phyloP scores from a whole-genome alignment of 2,888 invertebrate genomes.

The Oxystoma pomonae region DNA sequence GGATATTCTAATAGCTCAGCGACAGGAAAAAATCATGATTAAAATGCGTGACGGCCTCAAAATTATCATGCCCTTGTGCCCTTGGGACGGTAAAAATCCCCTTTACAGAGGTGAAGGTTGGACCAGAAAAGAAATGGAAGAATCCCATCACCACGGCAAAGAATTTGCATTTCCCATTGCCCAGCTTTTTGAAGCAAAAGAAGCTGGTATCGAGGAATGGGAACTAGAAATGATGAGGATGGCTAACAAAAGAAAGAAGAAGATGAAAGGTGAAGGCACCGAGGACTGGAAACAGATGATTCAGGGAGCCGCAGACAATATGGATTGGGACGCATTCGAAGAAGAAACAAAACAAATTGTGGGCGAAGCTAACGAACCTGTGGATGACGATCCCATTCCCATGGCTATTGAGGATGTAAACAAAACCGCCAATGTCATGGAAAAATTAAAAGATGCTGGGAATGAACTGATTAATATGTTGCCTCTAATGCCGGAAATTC shows the following conservation, averaged over 20 bases:
- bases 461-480: slow-evolving; percentile 54
- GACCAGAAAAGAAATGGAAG: slow-evolving; percentile 55
- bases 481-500: slow-evolving; percentile 60
- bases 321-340: slow-evolving; percentile 44
- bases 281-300: slow-evolving; percentile 44
- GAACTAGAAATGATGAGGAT: slow-evolving; percentile 44
- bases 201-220: slow-evolving; percentile 43
- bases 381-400: slow-evolving; percentile 49
- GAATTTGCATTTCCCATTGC: slow-evolving; percentile 52
- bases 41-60: slow-evolving; percentile 66
- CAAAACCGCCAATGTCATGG: slow-evolving; percentile 57
- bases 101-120: slow-evolving; percentile 73
- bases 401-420: slow-evolving; percentile 52
- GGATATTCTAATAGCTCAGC: slow-evolving; percentile 71
- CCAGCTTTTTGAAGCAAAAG: slow-evolving; percentile 55
- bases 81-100: slow-evolving; percentile 43
- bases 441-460: slow-evolving; percentile 55
- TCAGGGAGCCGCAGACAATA: slow-evolving; percentile 37
- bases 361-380: slow-evolving; percentile 38
- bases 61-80: slow-evolving; percentile 58
- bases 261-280: slow-evolving; percentile 39
- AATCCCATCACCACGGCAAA: slow-evolving; percentile 43
- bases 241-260: slow-evolving; percentile 41
- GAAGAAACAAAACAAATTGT: slow-evolving; percentile 44
- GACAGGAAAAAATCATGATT: slow-evolving; percentile 68